phyloP scores from a whole-genome alignment of 2,888 invertebrate species.

The Sceliomorpha sp. region DNA sequence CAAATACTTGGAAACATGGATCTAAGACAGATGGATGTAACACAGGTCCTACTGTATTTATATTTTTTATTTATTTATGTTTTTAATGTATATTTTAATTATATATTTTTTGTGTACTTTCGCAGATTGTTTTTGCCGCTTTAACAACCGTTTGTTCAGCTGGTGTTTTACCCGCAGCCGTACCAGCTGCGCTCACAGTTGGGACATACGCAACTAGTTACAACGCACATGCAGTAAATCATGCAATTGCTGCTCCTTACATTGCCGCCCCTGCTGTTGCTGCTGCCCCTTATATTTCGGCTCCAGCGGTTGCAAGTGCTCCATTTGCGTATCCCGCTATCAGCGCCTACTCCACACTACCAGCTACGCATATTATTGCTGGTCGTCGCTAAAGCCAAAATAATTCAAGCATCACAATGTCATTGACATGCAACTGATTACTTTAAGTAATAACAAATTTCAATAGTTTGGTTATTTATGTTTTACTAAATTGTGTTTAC shows the following conservation, averaged over 20 bases:
- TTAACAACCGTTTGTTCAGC: constrained; percentile 70
- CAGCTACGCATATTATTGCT: too few relatives aligned
- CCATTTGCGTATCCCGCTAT: constrained; percentile 61
- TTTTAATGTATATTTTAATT: too few relatives aligned
- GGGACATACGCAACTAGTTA: constrained; percentile 89
- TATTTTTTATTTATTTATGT: too few relatives aligned
- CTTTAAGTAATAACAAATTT: too few relatives aligned
- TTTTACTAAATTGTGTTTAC: too few relatives aligned
- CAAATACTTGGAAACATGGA: too few relatives aligned
- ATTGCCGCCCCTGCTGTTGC: constrained; percentile 74
- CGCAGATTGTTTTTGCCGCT: constrained; percentile 69
- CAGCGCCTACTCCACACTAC: constrained; percentile 64
- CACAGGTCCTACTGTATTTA: too few relatives aligned
- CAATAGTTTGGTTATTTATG: too few relatives aligned
- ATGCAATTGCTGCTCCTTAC: constrained; percentile 87
- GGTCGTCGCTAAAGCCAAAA: constrained; percentile 69
- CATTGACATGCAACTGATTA: too few relatives aligned
- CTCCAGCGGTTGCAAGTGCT: constrained; percentile 66
- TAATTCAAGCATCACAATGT: too few relatives aligned
- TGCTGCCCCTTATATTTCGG: constrained; percentile 72
- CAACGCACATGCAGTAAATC: constrained; percentile 88
- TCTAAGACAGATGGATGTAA: too few relatives aligned
- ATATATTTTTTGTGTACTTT: too few relatives aligned
- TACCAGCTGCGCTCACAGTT: constrained; percentile 82
- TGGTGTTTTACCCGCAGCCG: constrained; percentile 69